A percentile compares a stretch with the other conserved stretches of the same genome.
Evolutionary conservation across 1,140 invertebrate genomes (phyloP).

Genomic region (Aphelenchoides besseyi): DNA sequence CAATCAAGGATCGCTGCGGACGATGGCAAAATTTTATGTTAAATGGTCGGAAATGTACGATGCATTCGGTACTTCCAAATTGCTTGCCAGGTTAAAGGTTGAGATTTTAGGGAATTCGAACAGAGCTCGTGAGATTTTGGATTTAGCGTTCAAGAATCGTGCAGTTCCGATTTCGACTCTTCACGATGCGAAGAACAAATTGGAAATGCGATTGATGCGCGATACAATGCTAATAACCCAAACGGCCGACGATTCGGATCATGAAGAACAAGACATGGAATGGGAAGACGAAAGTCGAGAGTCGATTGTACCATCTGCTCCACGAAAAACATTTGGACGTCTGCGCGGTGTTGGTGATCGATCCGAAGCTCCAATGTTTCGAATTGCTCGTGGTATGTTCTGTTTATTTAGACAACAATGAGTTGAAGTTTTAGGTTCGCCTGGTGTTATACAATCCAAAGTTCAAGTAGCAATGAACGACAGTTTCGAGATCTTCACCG

Average conservation of each 20-base stretch:
- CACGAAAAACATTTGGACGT: conserved; percentile 26
- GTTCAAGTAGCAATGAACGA: neutral
- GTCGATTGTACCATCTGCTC: neutral
- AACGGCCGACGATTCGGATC: conserved; percentile 31
- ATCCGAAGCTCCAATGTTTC: conserved; percentile 16
- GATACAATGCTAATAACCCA: neutral
- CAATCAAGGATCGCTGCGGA: conserved; percentile 39
- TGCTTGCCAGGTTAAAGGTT: neutral
- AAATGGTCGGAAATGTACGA: conserved; percentile 48
- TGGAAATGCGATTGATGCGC: conserved; percentile 20
- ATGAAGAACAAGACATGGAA: conserved; percentile 28
- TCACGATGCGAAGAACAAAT: conserved; percentile 10
- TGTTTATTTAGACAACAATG: neutral
- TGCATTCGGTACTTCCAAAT: conserved; percentile 28
- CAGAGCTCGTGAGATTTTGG: conserved; percentile 39
- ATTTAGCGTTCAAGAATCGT: conserved; percentile 35
- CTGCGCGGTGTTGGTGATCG: conserved; percentile 10
- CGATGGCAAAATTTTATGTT: conserved; percentile 45
- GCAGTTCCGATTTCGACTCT: conserved; percentile 26
- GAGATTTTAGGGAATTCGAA: conserved; percentile 27
- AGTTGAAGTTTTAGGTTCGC: neutral
- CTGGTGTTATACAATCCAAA: neutral
- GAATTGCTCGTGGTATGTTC: neutral
- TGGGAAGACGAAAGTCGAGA: neutral
- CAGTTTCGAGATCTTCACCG: conserved; percentile 35